Conservation (phyloP, 2,888 invertebrate species). For the Drosophila mettleri region DNA sequence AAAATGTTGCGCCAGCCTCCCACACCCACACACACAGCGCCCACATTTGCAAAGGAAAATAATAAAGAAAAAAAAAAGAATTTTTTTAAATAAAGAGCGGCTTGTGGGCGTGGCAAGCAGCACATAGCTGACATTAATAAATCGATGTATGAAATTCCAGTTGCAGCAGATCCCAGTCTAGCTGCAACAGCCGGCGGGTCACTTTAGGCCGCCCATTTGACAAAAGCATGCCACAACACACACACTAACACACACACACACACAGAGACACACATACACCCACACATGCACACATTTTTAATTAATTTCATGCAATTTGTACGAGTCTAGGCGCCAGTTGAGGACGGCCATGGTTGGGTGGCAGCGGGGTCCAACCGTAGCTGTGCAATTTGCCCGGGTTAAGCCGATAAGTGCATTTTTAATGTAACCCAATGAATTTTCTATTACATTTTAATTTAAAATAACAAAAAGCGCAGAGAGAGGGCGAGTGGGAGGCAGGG, state of each 20-base stretch:
- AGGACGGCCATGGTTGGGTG: no score
- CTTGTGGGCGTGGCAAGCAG: constrained; percentile 52
- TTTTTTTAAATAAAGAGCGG: not conserved
- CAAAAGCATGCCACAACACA: constrained; percentile 68
- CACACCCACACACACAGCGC: constrained; percentile 2
- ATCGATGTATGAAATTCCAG: constrained; percentile 76
- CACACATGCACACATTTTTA: constrained; percentile 68
- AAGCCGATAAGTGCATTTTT: constrained; percentile 81
- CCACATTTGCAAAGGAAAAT: constrained; percentile 45
- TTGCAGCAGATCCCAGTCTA: constrained; percentile 6
- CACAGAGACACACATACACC: constrained; percentile 19
- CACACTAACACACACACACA: constrained; percentile 25
- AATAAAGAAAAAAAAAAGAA: constrained; percentile 19
- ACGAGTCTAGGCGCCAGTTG: constrained; percentile 36
- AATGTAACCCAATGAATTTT: constrained; percentile 79
- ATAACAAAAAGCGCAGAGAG: constrained; percentile 55
- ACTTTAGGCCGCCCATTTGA: constrained; percentile 77
- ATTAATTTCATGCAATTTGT: constrained; percentile 81
- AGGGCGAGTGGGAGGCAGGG: not conserved
- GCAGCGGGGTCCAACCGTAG: constrained; percentile 4
- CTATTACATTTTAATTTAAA: constrained; percentile 81
- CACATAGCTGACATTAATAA: constrained; percentile 77
- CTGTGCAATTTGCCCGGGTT: constrained; percentile 71
- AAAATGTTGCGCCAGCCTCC: constrained; percentile 53
- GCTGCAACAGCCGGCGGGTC: constrained; percentile 71